These are phyloP conservation scores for Drosophila asahinai DNA, from an alignment of 1,140 invertebrate genomes.

Conservation along the genomic window DNA sequence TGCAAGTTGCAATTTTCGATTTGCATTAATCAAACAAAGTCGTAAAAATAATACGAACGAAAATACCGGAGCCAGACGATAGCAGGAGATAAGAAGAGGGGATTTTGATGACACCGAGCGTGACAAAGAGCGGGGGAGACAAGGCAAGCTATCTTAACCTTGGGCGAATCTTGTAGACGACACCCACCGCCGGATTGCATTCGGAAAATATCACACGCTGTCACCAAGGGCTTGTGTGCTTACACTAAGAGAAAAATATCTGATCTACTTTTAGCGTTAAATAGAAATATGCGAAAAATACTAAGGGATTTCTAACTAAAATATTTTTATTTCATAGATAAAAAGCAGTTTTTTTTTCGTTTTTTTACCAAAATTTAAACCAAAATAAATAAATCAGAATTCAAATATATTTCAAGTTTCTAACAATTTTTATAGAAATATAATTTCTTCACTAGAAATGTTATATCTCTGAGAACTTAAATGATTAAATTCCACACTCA, in stretches of 20 bases:
- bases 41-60: slow-evolving; percentile 52
- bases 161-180: slow-evolving; percentile 38
- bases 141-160: slow-evolving; percentile 52
- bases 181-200: slow-evolving; percentile 57
- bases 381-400: background rate
- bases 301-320: too few relatives aligned
- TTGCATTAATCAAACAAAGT: slow-evolving; percentile 70
- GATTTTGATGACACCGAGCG: slow-evolving; percentile 27
- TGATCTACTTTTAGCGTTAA: too few relatives aligned
- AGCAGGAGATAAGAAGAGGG: slow-evolving; percentile 47
- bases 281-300: too few relatives aligned
- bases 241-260: background rate
- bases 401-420: too few relatives aligned
- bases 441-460: background rate
- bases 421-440: too few relatives aligned
- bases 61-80: slow-evolving; percentile 36
- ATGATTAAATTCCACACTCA: slow-evolving; percentile 1
- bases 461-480: background rate
- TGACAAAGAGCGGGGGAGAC: slow-evolving; percentile 1
- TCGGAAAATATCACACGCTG: slow-evolving; percentile 71
- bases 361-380: too few relatives aligned
- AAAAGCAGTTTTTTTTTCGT: too few relatives aligned
- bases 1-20: slow-evolving; percentile 62
- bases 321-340: too few relatives aligned
- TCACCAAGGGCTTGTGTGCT: slow-evolving; percentile 40